Percentiles rank a stretch among this genome's conserved stretches.
Conservation (phyloP, 2,888 invertebrate genomes). For the Odontocerum albicorne region DNA sequence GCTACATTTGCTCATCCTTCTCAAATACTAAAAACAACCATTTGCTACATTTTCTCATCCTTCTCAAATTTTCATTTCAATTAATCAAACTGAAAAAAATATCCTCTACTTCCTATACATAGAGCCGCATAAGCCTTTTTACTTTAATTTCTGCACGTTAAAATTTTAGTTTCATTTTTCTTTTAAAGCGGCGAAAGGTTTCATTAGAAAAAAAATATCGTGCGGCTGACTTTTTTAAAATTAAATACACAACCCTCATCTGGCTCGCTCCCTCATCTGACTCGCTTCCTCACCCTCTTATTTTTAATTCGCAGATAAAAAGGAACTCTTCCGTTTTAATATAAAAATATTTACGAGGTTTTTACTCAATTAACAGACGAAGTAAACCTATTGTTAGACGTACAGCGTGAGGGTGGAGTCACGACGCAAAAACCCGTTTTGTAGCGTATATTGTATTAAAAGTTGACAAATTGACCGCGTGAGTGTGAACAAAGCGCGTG, state of each 20-base stretch:
- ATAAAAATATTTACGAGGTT: conserved; percentile 32
- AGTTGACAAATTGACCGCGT: conserved; percentile 28
- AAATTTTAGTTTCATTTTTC: too few species aligned
- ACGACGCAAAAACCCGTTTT: conserved; percentile 18
- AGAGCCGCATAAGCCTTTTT: too few species aligned
- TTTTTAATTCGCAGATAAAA: conserved; percentile 13
- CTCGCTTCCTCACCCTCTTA: conserved; percentile 6
- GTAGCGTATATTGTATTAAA: conserved; percentile 24
- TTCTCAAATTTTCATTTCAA: too few species aligned
- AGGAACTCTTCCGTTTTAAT: conserved; percentile 22
- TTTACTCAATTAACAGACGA: conserved; percentile 31
- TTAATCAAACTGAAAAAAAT: too few species aligned
- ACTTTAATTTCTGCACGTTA: too few species aligned
- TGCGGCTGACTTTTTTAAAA: conserved; percentile 16
- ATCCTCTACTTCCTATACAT: too few species aligned
- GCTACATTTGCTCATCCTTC: too few species aligned
- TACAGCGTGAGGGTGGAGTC: conserved; percentile 2
- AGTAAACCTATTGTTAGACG: conserved; percentile 18
- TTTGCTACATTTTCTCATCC: too few species aligned
- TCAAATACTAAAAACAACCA: too few species aligned
- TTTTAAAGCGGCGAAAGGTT: too few species aligned
- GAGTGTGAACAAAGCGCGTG: not conserved
- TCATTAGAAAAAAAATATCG: too few species aligned
- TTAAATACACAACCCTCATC: conserved; percentile 13
- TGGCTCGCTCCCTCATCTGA: too few species aligned